Base-by-base conservation (phyloP, 2,113 vertebrate species). In the Climacteris rufus region DNA sequence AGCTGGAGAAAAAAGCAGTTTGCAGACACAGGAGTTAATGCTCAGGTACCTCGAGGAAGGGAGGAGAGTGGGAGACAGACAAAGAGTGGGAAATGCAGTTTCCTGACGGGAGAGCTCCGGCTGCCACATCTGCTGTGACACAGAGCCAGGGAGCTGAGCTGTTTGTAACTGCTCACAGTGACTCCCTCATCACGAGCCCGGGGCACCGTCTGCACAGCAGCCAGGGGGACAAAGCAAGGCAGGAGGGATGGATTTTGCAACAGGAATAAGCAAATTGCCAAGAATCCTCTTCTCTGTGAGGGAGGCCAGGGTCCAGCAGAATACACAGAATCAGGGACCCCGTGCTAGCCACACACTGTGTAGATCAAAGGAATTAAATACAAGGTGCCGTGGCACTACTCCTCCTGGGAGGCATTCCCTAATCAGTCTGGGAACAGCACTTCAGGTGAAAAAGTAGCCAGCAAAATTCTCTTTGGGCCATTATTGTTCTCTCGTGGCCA, bases 71-170 rank as follows among this genome's bases (percentile, higher is more conserved):
- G 56, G 80, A 54, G 66, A 8, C 80, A 89, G 68, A 89, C 44
- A 5, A 56, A 60, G 93, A 69, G 86, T 91, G 63, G 88, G 86
- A 93, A 94, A 53, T 28, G 77, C 72, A 60, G 76, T 44, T 96
- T 97, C 96, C 95, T 92, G 81, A 9, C 20, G 65, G 84, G 39
- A 81, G 86, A 75, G 59, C 76, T 91, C 52, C 91, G 96, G 93
- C 96, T 93, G 92, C 94, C 78, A 93, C 63, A 2, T 37, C 45
- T 44, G 81, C 88, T 65, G 84, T 88, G 92, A 69, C 49, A 12
- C 35, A 69, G 80, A 28, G 25, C 33, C 2, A 11, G 65, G 87
- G 91, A 86, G 94, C 90, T 60, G 90, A 28, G 40, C 85, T 97
- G 89, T 97, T 96, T 96, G 95, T 96, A 94, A 23, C 60, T 63